Percentiles rank a stretch among this genome's conserved stretches.
phyloP scores from a whole-genome alignment of 2,888 invertebrate genomes.

The Scaptomyza tumidula region DNA sequence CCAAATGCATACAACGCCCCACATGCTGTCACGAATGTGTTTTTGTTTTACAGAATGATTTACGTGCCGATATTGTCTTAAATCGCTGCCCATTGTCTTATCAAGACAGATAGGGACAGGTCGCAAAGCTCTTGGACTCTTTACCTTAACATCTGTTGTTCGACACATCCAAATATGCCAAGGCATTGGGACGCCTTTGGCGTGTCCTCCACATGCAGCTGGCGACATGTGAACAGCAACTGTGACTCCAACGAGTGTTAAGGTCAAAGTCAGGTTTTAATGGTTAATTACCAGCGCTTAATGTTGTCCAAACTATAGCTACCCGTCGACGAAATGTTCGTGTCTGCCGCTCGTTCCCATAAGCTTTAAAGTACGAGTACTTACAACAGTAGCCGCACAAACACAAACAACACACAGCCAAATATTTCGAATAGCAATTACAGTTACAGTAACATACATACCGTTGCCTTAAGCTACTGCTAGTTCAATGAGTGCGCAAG shows the following conservation, averaged over 20 bases:
- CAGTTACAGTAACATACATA: conserved; percentile 34
- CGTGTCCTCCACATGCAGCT: conserved; percentile 36
- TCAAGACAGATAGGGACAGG: conserved; percentile 35
- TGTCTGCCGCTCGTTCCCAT: conserved; percentile 55
- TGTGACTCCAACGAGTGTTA: conserved; percentile 59
- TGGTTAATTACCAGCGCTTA: conserved; percentile 68
- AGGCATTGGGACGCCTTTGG: conserved; percentile 33
- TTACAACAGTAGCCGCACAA: conserved; percentile 19
- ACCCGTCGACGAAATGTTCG: conserved; percentile 46
- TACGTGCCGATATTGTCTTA: conserved; percentile 56
- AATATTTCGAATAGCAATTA: conserved; percentile 24
- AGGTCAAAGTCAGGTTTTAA: conserved; percentile 81
- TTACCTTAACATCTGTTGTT: conserved; percentile 51
- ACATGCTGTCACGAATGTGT: background rate
- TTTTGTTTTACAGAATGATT: conserved; percentile 54
- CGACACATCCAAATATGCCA: conserved; percentile 62
- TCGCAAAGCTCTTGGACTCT: conserved; percentile 20
- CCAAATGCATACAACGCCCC: conserved; percentile 46
- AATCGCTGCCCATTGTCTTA: conserved; percentile 54
- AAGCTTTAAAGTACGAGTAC: conserved; percentile 32
- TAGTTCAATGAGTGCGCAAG: conserved; percentile 37
- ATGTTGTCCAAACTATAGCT: conserved; percentile 26
- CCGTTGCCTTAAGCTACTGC: conserved; percentile 32
- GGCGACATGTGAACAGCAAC: conserved; percentile 47
- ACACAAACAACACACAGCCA: conserved; percentile 5